Base-by-base conservation (phyloP, 2,113 vertebrate species). In the Mionectes macconnelli region DNA sequence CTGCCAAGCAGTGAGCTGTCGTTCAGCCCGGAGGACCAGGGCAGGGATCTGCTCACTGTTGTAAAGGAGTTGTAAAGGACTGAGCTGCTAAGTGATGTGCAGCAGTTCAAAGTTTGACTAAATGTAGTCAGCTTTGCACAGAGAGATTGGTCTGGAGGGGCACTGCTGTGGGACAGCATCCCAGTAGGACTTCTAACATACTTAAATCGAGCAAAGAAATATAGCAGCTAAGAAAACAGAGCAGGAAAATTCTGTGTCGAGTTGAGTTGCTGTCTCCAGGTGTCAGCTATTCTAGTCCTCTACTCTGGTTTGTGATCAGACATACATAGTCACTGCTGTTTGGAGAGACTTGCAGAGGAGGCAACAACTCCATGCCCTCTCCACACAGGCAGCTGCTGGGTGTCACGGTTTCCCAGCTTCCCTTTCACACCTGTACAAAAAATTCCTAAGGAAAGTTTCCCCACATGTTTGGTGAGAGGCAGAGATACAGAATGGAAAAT, bases 401-500 rank as follows among this genome's bases (percentile, higher is more conserved):
- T 0, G 0, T 25, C 75, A 31, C 1, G 0, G 0, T 35, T 90
- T 78, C 20, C n/a, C 44, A 33, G 17, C 56, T 90, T 73, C 4
- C 0, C 59, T 62, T 70, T 60, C 8, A 3, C 33, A 53, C 21
- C 2, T 0, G 25, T 42, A 22, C 27, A 74, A 74, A 55, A 4
- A 14, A 31, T 57, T 69, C 45, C 45, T 50, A 79, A 66, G n/a
- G 49, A 47, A 94, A 82, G 6, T 79, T 91, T 87, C 18, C 30
- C 12, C 4, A 15, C 5, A 0, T 8, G n/a, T 72, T 64, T 64
- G 12, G 17, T 62, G 42, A 45, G 77, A 85, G 42, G 27, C 3
- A 3, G 60, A 94, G 79, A 80, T 80, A 83, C 10, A 67, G 72
- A 90, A 84, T 66, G 94, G 93, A 97, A 95, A 96, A 87, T 90